Evolutionary conservation across 2,797 vertebrate genomes (phyloP).

Genomic region (Phalloptychus januarius): DNA sequence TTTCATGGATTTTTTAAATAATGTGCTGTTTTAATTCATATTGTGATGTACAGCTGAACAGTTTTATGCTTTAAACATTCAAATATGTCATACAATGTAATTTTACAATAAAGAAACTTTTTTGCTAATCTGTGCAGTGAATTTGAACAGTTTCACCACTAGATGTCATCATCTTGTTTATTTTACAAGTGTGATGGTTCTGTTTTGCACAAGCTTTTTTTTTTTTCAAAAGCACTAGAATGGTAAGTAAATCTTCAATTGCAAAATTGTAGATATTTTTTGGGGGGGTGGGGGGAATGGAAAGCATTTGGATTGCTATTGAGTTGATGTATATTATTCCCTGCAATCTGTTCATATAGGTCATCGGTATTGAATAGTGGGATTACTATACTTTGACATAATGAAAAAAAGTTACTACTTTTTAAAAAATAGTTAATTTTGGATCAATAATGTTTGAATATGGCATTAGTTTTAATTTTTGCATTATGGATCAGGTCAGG

Average conservation of each 20-base stretch:
- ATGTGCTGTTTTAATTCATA: constrained; percentile 33
- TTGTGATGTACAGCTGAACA: constrained; percentile 54
- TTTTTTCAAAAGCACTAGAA: neutral
- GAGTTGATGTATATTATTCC: neutral
- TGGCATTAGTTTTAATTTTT: neutral
- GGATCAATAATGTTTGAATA: neutral
- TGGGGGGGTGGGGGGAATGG: neutral
- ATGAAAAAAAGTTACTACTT: neutral
- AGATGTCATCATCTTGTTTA: constrained; percentile 49
- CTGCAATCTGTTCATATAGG: neutral
- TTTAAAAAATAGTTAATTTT: neutral
- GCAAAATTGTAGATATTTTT: neutral
- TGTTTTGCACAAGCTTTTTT: neutral
- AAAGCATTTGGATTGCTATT: neutral
- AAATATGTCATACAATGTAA: constrained; percentile 44
- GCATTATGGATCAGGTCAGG: neutral
- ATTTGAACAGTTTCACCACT: constrained; percentile 49
- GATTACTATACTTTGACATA: neutral
- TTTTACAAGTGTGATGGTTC: neutral
- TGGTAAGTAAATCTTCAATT: neutral
- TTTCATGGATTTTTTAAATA: neutral
- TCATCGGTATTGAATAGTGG: neutral
- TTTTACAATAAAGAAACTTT: constrained; percentile 70
- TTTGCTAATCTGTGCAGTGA: constrained; percentile 7
- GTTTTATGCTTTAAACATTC: constrained; percentile 14